Evolutionary conservation across 2,888 invertebrate species (phyloP), one percentile per base, ranked within the genome.

Genomic region (Pharmacophagus antenor): DNA sequence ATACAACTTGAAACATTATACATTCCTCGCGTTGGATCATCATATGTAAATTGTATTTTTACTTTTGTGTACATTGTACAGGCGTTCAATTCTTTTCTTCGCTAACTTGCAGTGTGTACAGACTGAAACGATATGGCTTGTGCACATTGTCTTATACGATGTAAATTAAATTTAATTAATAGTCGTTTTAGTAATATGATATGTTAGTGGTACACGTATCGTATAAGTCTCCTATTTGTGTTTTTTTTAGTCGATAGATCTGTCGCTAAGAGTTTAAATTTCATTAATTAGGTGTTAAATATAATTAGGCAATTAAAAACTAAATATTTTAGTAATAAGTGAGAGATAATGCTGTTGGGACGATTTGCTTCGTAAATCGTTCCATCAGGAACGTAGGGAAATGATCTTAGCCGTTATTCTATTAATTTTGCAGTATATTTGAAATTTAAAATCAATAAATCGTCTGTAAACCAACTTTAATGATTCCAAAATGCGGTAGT

Each of bases 51-150:
- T 37, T 37, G 37, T 37, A 37, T 37, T 37, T 37, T 37, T 1
- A n/a, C 1, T 37, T 2, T 6, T 5, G 4, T n/a, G 2, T 37
- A n/a, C 5, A 37, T 37, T 37, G 18, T 2, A 1, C 6, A 21
- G 15, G 20, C 20, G 22, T 18, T 31, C 20, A 51, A 12, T 50
- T 51, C 20, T 37, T 8, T 15, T 42, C 22, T n/a, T 52, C 23
- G n/a, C 41, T 41, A 22, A 52, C 41, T 3, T 10, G 17, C 23
- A 27, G 12, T 31, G 31, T 50, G 27, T 27, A 31, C 17, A 20
- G 25, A 50, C 12, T 18, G 2, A 23, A 49, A 17, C 7, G 8
- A 53, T 23, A 37, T 50, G 22, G 41, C 53, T 53, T 54, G 61
- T 31, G 17, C 25, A 53, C 22, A 51, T 15, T 48, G 31, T 31